phyloP scores from a whole-genome alignment of 2,888 invertebrate species.

The Frankliniella intonsa region DNA sequence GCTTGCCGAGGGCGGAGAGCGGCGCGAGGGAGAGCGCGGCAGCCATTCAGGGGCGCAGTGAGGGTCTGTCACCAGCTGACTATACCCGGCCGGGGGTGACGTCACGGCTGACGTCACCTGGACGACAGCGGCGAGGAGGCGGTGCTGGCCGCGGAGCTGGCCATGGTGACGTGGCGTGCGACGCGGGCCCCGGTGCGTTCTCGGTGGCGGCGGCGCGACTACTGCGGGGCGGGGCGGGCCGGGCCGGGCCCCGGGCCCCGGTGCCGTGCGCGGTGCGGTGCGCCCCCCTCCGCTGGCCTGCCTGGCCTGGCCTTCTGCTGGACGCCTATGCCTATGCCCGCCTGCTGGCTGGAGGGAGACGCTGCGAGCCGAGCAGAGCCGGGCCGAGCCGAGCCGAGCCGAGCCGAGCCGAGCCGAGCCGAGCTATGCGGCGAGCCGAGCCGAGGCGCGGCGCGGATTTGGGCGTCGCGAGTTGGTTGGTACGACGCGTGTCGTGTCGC shows the following conservation, averaged over 20 bases:
- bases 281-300: too few species aligned
- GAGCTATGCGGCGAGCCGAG: background rate
- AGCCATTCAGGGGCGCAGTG: background rate
- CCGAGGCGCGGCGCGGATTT: background rate
- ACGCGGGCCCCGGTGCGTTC: background rate
- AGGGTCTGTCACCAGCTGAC: too few species aligned
- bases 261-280: too few species aligned
- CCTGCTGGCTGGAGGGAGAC: background rate
- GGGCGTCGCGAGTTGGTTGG: background rate
- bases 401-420: background rate
- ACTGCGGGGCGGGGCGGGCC: background rate
- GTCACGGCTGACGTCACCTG: background rate
- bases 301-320: too few species aligned
- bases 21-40: background rate
- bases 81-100: background rate
- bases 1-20: background rate
- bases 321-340: too few species aligned
- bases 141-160: too few species aligned
- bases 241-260: background rate
- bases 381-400: background rate
- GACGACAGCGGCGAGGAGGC: too few species aligned
- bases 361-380: background rate
- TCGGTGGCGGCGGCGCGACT: background rate
- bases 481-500: background rate
- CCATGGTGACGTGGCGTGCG: background rate